Percentiles rank a stretch among this genome's conserved stretches.
Evolutionary conservation across 2,888 invertebrate species (phyloP).

Genomic region (Bursaphelenchus okinawaensis): DNA sequence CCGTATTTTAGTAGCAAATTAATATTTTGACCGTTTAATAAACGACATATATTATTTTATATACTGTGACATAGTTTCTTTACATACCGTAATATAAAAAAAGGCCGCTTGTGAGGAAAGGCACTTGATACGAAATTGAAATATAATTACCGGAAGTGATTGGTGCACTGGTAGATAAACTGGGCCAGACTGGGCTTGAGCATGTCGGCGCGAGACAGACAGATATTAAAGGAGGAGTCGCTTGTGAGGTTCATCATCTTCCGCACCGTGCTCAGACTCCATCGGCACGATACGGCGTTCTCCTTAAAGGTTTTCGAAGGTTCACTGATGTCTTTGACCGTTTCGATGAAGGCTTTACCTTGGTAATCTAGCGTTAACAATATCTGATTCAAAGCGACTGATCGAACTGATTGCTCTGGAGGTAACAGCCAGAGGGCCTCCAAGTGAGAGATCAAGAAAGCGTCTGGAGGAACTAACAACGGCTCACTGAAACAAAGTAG

Average conservation of each 20-base stretch:
- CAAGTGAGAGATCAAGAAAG: slow-evolving; percentile 24
- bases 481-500: slow-evolving; percentile 10
- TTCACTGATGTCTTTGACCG: slow-evolving; percentile 25
- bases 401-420: slow-evolving; percentile 39
- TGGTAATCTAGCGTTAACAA: slow-evolving; percentile 43
- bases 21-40: not conserved
- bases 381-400: slow-evolving; percentile 45
- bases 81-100: too few relatives aligned
- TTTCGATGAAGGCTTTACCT: slow-evolving; percentile 30
- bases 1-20: too few relatives aligned
- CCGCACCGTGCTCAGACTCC: slow-evolving; percentile 27
- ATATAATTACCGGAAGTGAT: not conserved
- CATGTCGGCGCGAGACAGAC: slow-evolving; percentile 47
- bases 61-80: too few relatives aligned
- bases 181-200: not conserved
- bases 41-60: not conserved
- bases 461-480: slow-evolving; percentile 23
- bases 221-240: slow-evolving; percentile 39
- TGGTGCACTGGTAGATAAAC: not conserved
- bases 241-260: slow-evolving; percentile 19
- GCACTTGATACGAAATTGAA: not conserved
- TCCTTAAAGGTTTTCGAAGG: slow-evolving; percentile 14
- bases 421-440: slow-evolving; percentile 36
- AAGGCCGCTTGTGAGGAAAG: not conserved
- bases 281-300: slow-evolving; percentile 17